Evolutionary conservation across 2,888 invertebrate genomes (phyloP).

Genomic region (Spialia ferax): DNA sequence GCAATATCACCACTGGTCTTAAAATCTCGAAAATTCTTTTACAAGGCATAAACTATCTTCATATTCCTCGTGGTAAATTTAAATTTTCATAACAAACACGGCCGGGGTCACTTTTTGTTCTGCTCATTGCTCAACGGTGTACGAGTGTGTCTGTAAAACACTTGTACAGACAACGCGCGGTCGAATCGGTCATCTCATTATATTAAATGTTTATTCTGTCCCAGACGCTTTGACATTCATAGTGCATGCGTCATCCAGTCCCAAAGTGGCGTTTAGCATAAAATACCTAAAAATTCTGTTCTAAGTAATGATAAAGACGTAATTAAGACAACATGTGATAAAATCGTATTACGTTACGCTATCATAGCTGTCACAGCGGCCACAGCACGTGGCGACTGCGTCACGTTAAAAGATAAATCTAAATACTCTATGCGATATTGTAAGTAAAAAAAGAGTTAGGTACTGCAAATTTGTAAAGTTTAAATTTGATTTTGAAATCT

Average conservation of each 20-base stretch:
- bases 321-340: constrained; percentile 19
- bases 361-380: not conserved
- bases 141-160: constrained; percentile 55
- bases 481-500: too few relatives aligned
- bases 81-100: constrained; percentile 7
- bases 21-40: not conserved
- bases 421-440: too few relatives aligned
- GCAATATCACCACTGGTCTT: too few relatives aligned
- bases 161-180: constrained; percentile 62
- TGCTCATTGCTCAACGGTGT: constrained; percentile 32
- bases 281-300: constrained; percentile 17
- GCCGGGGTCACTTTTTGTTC: constrained; percentile 40
- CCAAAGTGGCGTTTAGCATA: constrained; percentile 2
- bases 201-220: constrained; percentile 64
- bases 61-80: constrained; percentile 6
- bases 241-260: constrained; percentile 52
- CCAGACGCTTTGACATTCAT: constrained; percentile 41
- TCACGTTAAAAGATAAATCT: not conserved
- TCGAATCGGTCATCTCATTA: constrained; percentile 74
- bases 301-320: constrained; percentile 11
- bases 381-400: not conserved
- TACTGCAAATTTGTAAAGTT: too few relatives aligned
- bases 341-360: not conserved
- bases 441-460: too few relatives aligned
- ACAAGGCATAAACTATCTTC: not conserved